A percentile compares a stretch with the other conserved stretches of the same genome.
Evolutionary conservation across 2,797 vertebrate species (phyloP).

Genomic region (Bradypodion ventrale): DNA sequence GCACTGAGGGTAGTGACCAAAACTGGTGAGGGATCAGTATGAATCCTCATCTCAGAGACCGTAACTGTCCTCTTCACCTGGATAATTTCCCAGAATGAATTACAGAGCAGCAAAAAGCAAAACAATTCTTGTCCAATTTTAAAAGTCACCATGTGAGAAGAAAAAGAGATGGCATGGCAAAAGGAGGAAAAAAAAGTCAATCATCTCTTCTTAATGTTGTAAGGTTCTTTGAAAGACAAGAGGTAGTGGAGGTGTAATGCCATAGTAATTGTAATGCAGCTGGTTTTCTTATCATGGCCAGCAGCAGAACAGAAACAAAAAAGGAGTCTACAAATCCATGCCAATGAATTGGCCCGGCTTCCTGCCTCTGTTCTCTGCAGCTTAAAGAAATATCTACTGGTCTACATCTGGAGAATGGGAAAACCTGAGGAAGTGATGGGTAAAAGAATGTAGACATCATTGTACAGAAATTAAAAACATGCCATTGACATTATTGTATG

Average conservation of each 20-base stretch:
- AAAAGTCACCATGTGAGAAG: neutral
- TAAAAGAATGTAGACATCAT: neutral
- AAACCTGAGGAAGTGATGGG: neutral
- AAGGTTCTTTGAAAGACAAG: neutral
- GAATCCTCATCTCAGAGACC: no score
- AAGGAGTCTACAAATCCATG: neutral
- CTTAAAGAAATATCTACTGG: neutral
- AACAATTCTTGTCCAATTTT: neutral
- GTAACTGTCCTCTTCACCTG: neutral
- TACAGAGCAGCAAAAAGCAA: neutral
- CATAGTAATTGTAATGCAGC: neutral
- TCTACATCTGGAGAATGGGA: neutral
- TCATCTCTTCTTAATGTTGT: neutral
- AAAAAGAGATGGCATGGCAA: neutral
- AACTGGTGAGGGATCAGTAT: no score
- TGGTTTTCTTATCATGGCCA: neutral
- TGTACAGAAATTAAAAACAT: constrained; percentile 10
- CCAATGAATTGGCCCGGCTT: neutral
- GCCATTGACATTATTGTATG: neutral
- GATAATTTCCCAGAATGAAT: neutral
- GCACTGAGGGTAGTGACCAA: no score
- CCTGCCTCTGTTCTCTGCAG: neutral
- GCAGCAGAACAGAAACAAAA: neutral
- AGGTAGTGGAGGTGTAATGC: neutral
- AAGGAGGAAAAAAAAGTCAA: neutral